Conservation (phyloP, 2,888 invertebrate species). For the Phanerotoma sp. region DNA sequence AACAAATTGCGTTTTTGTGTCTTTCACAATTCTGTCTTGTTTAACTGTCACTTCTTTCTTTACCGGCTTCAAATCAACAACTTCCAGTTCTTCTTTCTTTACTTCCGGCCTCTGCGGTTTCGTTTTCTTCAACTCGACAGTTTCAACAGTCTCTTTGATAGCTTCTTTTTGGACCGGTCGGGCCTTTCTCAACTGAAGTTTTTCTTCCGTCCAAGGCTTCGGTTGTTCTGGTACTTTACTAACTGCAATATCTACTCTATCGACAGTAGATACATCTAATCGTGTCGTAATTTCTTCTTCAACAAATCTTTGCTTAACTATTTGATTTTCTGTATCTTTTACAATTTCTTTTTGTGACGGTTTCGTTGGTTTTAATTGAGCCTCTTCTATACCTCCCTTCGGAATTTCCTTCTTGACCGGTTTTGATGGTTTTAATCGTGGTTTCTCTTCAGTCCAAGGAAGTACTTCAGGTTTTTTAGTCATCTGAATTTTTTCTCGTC, state of each 20-base stretch:
- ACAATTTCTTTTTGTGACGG: constrained; percentile 31
- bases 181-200: constrained; percentile 45
- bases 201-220: constrained; percentile 53
- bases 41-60: constrained; percentile 45
- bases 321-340: constrained; percentile 29
- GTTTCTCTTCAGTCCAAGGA: constrained; percentile 53
- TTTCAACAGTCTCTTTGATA: constrained; percentile 42
- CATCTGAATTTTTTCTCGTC: constrained; percentile 29
- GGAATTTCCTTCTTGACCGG: constrained; percentile 41
- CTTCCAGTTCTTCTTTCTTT: constrained; percentile 54
- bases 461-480: constrained; percentile 36
- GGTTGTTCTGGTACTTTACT: constrained; percentile 32
- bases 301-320: constrained; percentile 25
- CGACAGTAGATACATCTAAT: constrained; percentile 31
- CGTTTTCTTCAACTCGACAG: constrained; percentile 47
- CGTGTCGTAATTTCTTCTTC: constrained; percentile 39
- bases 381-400: constrained; percentile 43
- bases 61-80: constrained; percentile 60
- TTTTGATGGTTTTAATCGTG: constrained; percentile 46
- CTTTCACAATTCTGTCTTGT: constrained; percentile 19
- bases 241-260: constrained; percentile 24
- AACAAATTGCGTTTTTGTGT: constrained; percentile 26
- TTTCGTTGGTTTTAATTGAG: constrained; percentile 62
- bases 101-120: constrained; percentile 37
- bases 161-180: constrained; percentile 42